phyloP scores from a whole-genome alignment of 2,113 vertebrate species.

The Pachycephala philippinensis region DNA sequence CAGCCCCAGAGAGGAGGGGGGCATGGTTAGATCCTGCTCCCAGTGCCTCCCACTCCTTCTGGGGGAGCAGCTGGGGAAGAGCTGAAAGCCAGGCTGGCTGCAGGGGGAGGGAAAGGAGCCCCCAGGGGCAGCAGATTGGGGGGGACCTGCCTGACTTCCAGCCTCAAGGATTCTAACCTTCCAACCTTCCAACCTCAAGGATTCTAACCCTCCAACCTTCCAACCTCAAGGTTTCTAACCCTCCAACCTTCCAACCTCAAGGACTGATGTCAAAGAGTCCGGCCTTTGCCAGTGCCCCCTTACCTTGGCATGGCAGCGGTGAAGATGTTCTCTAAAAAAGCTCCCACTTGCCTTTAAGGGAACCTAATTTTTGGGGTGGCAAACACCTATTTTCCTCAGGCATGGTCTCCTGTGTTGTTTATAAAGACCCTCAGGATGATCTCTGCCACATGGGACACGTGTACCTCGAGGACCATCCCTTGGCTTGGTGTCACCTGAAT shows the following conservation, averaged over 20 bases:
- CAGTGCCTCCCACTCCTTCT: not conserved
- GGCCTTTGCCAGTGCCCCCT: accelerated
- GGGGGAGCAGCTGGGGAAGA: not conserved
- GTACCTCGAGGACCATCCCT: not conserved
- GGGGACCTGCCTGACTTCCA: not conserved
- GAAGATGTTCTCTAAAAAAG: not conserved
- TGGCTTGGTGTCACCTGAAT: not conserved
- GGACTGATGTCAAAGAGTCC: not conserved
- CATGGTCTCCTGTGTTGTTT: not conserved
- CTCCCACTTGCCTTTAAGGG: not conserved
- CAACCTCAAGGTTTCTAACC: too few relatives aligned
- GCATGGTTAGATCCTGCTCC: accelerated
- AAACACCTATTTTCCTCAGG: accelerated
- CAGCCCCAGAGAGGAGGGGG: not conserved
- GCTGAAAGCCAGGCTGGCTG: not conserved
- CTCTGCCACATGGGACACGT: not conserved
- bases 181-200: accelerated
- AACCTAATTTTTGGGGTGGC: not conserved
- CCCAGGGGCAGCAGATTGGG: not conserved
- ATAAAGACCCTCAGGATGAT: accelerated
- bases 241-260: too few relatives aligned
- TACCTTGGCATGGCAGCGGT: not conserved
- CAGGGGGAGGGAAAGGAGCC: accelerated
- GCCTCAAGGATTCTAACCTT: too few relatives aligned
- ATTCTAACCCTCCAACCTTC: too few relatives aligned